These are phyloP conservation scores for Rhagonycha lutea DNA, from an alignment of 2,888 invertebrate genomes.

Conservation along the genomic window DNA sequence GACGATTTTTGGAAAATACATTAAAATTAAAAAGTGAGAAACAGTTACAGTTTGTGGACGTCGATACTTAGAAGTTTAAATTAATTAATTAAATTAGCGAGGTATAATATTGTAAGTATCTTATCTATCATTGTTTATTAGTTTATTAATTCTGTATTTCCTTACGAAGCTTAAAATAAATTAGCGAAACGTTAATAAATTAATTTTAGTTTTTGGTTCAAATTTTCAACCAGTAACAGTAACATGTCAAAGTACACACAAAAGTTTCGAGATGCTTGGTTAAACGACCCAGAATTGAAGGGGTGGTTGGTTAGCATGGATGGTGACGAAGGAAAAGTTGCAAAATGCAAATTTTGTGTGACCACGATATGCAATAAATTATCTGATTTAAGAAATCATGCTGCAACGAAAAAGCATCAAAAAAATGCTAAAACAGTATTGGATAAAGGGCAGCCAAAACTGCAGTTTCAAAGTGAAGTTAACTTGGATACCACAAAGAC, in stretches of 20 bases:
- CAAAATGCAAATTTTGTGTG: background rate
- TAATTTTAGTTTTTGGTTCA: too few species aligned
- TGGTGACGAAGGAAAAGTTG: conserved; percentile 7
- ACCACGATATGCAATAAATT: background rate
- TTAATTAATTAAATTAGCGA: too few species aligned
- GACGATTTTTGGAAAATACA: too few species aligned
- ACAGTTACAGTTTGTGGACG: too few species aligned
- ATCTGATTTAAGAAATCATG: background rate
- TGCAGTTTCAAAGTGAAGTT: background rate
- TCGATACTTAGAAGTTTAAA: too few species aligned
- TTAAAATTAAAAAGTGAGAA: too few species aligned
- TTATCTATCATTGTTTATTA: too few species aligned
- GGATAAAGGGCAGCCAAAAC: background rate
- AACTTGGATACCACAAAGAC: background rate
- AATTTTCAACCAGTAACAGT: too few species aligned
- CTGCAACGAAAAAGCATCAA: background rate
- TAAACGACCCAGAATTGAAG: conserved; percentile 25
- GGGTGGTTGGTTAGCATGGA: conserved; percentile 22
- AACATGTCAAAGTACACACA: conserved; percentile 14
- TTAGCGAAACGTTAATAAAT: too few species aligned
- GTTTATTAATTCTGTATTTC: too few species aligned
- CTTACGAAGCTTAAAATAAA: too few species aligned
- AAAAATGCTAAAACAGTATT: background rate
- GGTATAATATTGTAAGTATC: too few species aligned
- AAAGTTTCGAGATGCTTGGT: conserved; percentile 18